Evolutionary conservation across 2,113 vertebrate genomes (phyloP).

Genomic region (Sigmodon hispidus): DNA sequence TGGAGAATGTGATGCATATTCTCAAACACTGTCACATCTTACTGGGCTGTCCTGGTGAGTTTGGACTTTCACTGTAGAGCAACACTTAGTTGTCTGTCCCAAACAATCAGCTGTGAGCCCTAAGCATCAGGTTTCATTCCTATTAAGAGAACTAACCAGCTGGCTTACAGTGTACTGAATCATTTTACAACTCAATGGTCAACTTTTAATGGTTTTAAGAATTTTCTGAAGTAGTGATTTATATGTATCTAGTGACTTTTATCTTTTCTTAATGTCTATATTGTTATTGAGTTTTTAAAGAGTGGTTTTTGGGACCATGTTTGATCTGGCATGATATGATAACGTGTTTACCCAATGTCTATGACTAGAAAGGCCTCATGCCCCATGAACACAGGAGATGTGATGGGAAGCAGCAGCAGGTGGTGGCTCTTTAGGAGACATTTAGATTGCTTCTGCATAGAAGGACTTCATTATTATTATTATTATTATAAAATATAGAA

Average conservation of each 20-base stretch:
- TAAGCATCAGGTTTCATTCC: background rate
- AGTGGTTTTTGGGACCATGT: too few species aligned
- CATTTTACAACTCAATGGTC: background rate
- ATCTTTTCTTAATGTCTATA: background rate
- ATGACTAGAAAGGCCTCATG: too few species aligned
- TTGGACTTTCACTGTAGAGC: background rate
- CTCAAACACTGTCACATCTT: background rate
- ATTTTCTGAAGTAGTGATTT: background rate
- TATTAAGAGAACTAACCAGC: background rate
- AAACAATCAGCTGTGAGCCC: background rate
- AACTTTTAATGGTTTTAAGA: background rate
- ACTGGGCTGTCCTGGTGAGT: background rate
- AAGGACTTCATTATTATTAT: too few species aligned
- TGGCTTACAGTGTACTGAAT: background rate
- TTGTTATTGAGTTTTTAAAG: constrained; percentile 23
- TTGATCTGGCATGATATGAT: too few species aligned
- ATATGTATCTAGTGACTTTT: background rate
- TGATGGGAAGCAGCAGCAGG: too few species aligned
- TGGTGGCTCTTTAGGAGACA: too few species aligned
- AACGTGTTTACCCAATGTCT: too few species aligned
- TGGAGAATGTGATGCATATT: background rate
- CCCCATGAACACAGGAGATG: too few species aligned
- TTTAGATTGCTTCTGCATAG: too few species aligned
- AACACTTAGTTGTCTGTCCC: background rate
- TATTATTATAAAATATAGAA: too few species aligned